A percentile compares a stretch with the other conserved stretches of the same genome.
phyloP scores from a whole-genome alignment of 2,113 vertebrate species.

The Catharus fuscescens region DNA sequence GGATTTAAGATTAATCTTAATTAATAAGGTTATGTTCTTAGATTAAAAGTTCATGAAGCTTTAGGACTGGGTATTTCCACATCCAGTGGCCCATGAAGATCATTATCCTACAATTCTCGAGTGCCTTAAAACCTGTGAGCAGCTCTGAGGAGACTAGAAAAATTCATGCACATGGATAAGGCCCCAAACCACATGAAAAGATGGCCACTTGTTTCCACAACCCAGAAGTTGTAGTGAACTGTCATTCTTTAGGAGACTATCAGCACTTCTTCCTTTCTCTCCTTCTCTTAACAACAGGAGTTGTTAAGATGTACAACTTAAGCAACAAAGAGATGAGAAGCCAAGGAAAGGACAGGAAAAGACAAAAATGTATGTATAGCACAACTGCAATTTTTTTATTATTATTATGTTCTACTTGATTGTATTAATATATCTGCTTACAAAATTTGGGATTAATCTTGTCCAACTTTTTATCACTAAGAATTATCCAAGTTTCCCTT shows the following conservation, averaged over 20 bases:
- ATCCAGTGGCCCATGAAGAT: fast-evolving
- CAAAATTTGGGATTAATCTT: not conserved
- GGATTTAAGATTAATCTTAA: not conserved
- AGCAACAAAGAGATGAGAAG: not conserved
- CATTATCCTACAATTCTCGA: not conserved
- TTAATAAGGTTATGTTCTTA: not conserved
- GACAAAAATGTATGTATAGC: not conserved
- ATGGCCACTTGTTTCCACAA: not conserved
- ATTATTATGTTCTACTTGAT: not conserved
- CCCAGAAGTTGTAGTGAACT: not conserved
- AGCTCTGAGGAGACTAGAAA: not conserved
- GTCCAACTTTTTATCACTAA: not conserved
- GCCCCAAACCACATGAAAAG: not conserved
- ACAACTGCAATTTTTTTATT: not conserved
- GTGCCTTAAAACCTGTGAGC: not conserved
- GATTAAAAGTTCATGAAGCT: not conserved
- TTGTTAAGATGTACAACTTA: not conserved
- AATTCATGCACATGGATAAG: not conserved
- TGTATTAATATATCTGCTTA: not conserved
- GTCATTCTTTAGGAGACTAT: not conserved
- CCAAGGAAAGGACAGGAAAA: not conserved
- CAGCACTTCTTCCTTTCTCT: not conserved
- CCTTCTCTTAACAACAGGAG: not conserved
- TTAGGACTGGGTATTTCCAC: not conserved
- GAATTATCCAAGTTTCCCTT: not conserved